Evolutionary conservation across 2,113 vertebrate species (phyloP).

Genomic region (Oryzias melastigma): DNA sequence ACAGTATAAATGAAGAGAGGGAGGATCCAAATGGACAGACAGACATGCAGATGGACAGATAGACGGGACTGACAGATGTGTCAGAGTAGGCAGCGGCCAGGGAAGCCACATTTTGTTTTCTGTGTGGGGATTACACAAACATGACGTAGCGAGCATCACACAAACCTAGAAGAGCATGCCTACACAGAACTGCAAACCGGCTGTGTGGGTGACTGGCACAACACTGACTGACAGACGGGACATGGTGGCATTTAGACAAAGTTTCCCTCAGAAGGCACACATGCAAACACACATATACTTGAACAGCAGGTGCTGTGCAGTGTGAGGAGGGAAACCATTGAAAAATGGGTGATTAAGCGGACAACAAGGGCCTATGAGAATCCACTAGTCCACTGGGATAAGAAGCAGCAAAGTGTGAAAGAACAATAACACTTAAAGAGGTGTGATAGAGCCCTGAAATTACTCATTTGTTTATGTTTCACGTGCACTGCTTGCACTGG

Average conservation of each 20-base stretch:
- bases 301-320: conserved; percentile 57
- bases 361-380: too few relatives aligned
- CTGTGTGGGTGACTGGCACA: conserved; percentile 60
- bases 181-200: conserved; percentile 42
- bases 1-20: not conserved
- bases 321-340: conserved; percentile 57
- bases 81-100: conserved; percentile 20
- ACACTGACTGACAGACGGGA: conserved; percentile 39
- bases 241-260: conserved; percentile 57
- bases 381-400: conserved; percentile 43
- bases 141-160: conserved; percentile 10
- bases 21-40: conserved; percentile 2
- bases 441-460: conserved; percentile 44
- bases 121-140: conserved; percentile 44
- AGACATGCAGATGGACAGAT: conserved; percentile 15
- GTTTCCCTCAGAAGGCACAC: conserved; percentile 22
- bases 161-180: conserved; percentile 44
- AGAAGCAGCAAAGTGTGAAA: conserved; percentile 45
- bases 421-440: conserved; percentile 40
- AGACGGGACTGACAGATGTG: conserved; percentile 31
- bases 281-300: conserved; percentile 11
- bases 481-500: conserved; percentile 20
- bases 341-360: too few relatives aligned
- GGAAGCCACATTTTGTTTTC: conserved; percentile 45
- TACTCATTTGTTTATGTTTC: conserved; percentile 64